A percentile compares a stretch with the other conserved stretches of the same genome.
These are phyloP conservation scores for Marmota monax DNA, from an alignment of 2,113 vertebrate genomes.

Conservation along the genomic window DNA sequence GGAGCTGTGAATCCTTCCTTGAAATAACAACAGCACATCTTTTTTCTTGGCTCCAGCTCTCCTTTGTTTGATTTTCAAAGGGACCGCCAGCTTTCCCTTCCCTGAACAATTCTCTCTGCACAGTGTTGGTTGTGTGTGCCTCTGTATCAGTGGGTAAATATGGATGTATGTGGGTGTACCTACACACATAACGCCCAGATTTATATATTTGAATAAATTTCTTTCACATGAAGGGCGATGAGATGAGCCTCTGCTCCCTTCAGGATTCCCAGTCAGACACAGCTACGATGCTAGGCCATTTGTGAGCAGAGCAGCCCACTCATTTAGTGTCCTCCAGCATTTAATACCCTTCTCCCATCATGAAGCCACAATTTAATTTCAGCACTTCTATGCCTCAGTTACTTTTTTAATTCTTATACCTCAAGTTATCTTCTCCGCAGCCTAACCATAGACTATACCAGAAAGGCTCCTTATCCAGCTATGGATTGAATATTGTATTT, in stretches of 20 bases:
- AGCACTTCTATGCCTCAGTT: background rate
- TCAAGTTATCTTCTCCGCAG: background rate
- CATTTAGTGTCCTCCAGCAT: background rate
- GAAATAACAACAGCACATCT: background rate
- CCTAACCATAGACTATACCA: too few species aligned
- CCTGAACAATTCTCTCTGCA: background rate
- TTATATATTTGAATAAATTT: background rate
- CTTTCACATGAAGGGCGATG: background rate
- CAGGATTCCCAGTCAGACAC: background rate
- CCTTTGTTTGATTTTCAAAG: slow-evolving; percentile 39
- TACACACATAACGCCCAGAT: background rate
- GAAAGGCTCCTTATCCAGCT: background rate
- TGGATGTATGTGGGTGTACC: background rate
- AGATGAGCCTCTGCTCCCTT: background rate
- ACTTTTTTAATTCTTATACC: background rate
- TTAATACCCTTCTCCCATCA: background rate
- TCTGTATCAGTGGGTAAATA: background rate
- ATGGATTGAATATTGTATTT: background rate
- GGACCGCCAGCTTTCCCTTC: background rate
- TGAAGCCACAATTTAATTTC: background rate
- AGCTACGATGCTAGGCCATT: background rate
- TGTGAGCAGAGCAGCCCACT: background rate
- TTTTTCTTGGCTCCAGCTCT: background rate
- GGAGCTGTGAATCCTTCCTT: slow-evolving; percentile 13
- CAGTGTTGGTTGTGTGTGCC: background rate